Evolutionary conservation across 2,113 vertebrate genomes (phyloP).

Genomic region (Scomber scombrus): DNA sequence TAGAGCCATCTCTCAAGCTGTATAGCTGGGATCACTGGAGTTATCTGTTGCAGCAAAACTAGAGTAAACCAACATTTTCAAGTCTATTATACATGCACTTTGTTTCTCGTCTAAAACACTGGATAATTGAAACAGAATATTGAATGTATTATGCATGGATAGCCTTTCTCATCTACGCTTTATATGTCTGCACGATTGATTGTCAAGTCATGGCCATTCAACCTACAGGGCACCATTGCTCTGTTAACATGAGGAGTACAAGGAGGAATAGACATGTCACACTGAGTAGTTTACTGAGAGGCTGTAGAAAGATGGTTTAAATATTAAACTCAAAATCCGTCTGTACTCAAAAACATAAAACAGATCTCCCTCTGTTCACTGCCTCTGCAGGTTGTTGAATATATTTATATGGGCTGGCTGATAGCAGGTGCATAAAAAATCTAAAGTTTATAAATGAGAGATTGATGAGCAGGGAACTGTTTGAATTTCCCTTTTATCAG

Average conservation of each 20-base stretch:
- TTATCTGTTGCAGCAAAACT: conserved; percentile 29
- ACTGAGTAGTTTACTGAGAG: conserved; percentile 43
- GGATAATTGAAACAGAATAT: conserved; percentile 40
- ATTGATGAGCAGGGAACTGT: conserved; percentile 56
- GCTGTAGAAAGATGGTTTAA: conserved; percentile 66
- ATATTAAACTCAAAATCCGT: conserved; percentile 75
- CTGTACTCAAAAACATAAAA: conserved; percentile 74
- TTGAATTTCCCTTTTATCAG: conserved; percentile 56
- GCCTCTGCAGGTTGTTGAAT: conserved; percentile 72
- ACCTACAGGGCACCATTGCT: conserved; percentile 33
- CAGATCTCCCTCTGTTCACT: conserved; percentile 64
- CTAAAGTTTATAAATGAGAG: conserved; percentile 77
- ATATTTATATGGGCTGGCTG: conserved; percentile 78
- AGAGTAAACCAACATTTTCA: conserved; percentile 27
- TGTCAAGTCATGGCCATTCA: conserved; percentile 49
- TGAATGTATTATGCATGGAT: conserved; percentile 56
- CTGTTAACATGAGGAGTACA: conserved; percentile 49
- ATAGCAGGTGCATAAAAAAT: conserved; percentile 75
- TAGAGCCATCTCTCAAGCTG: neutral
- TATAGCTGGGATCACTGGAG: neutral
- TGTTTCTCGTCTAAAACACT: conserved; percentile 29
- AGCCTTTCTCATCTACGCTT: conserved; percentile 10
- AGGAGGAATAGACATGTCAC: conserved; percentile 39
- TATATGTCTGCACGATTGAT: conserved; percentile 49
- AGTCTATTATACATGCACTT: conserved; percentile 13